These are phyloP conservation scores for Peromyscus melanophrys DNA, from an alignment of 2,797 vertebrate species.

Conservation along the genomic window DNA sequence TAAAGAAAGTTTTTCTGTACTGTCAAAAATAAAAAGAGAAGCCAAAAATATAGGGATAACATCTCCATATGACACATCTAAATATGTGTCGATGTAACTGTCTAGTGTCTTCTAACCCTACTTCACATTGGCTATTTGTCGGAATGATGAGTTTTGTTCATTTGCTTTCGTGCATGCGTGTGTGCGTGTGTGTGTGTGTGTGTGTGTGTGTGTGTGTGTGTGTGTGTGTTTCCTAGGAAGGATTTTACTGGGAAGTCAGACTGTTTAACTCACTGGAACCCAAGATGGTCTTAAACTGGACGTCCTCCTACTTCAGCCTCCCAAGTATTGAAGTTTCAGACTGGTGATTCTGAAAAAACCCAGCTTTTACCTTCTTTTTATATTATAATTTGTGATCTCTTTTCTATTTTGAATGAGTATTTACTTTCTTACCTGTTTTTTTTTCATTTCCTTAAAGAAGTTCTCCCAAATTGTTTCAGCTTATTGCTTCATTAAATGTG, in stretches of 20 bases:
- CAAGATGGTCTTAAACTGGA: not conserved
- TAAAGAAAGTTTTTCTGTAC: not conserved
- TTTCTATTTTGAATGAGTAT: not conserved
- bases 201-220: not conserved
- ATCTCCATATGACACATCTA: too few species aligned
- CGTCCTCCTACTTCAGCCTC: not conserved
- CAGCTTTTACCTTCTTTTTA: not conserved
- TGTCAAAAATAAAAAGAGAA: not conserved
- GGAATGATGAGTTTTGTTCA: too few species aligned
- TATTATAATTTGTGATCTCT: not conserved
- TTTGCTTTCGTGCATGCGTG: not conserved
- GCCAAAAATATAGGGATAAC: not conserved
- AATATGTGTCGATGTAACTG: not conserved
- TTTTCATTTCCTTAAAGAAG: not conserved
- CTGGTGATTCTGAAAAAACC: too few species aligned
- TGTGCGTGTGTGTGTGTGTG: not conserved
- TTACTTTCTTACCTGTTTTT: not conserved
- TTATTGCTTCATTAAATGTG: not conserved
- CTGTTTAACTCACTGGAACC: not conserved
- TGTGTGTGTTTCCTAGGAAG: not conserved
- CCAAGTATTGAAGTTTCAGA: not conserved
- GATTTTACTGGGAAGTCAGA: not conserved
- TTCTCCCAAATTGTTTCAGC: not conserved
- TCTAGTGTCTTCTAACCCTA: not conserved
- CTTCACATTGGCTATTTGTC: not conserved